phyloP scores from a whole-genome alignment of 2,888 invertebrate species.

The Ormyrus thymus region DNA sequence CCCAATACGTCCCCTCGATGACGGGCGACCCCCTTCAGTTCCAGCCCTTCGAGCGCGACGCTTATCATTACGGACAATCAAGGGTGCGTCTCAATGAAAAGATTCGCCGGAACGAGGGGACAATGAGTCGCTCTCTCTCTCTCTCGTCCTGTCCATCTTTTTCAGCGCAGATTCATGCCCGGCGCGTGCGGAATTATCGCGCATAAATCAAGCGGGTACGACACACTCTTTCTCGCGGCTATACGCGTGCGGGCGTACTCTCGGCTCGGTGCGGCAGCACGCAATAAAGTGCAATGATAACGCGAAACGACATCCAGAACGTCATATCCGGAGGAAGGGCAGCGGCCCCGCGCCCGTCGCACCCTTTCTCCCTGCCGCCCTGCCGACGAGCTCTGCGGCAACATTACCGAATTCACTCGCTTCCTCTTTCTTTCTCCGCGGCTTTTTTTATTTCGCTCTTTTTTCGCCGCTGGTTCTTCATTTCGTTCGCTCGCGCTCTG shows the following conservation, averaged over 20 bases:
- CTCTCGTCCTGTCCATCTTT: constrained; percentile 46
- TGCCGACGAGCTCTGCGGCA: neutral
- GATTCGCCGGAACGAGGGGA: constrained; percentile 20
- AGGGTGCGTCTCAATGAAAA: neutral
- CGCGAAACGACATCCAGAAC: constrained; percentile 63
- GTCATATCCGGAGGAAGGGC: constrained; percentile 63
- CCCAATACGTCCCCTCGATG: neutral
- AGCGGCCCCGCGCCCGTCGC: constrained; percentile 54
- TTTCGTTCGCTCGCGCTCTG: constrained; percentile 8
- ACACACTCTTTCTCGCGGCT: neutral
- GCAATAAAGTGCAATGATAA: constrained; percentile 67
- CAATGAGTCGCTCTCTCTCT: constrained; percentile 35
- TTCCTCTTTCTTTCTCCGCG: constrained; percentile 27
- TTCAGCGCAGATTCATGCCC: constrained; percentile 49
- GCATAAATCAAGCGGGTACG: constrained; percentile 60
- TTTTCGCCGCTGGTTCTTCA: constrained; percentile 3
- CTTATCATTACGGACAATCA: constrained; percentile 32
- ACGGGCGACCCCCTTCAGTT: no score
- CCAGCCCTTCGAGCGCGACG: neutral
- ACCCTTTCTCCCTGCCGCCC: constrained; percentile 15
- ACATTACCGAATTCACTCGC: constrained; percentile 26
- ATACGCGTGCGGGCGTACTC: neutral
- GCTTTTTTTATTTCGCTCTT: neutral
- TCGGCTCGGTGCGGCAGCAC: constrained; percentile 51
- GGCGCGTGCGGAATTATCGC: constrained; percentile 52